These are phyloP conservation scores for Isaurus tuberculatus DNA, from an alignment of 92 coral and sea anemone species.

Conservation along the genomic window DNA sequence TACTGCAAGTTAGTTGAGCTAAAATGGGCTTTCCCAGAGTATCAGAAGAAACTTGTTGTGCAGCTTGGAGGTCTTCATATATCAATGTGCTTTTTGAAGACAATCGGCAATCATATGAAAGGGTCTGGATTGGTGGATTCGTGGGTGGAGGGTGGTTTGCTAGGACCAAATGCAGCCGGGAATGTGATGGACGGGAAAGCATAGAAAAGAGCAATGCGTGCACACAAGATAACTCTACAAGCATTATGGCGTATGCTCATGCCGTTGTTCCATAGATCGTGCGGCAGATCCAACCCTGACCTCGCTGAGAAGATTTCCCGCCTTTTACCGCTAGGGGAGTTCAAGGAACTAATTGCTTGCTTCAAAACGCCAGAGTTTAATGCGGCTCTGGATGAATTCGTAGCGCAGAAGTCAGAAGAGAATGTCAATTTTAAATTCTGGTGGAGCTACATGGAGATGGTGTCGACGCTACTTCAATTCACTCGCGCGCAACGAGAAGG, in stretches of 20 bases:
- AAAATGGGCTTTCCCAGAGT: slow-evolving; percentile 69
- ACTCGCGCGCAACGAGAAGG: too few relatives aligned
- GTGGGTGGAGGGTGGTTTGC: slow-evolving; percentile 60
- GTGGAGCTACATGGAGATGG: too few relatives aligned
- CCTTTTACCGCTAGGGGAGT: too few relatives aligned
- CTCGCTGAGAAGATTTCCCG: too few relatives aligned
- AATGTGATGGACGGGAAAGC: slow-evolving; percentile 57
- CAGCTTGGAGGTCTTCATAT: slow-evolving; percentile 52
- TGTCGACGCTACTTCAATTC: too few relatives aligned
- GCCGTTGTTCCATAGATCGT: slow-evolving; percentile 46
- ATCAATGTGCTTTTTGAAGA: too few relatives aligned
- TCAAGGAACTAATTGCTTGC: too few relatives aligned
- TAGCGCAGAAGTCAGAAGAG: too few relatives aligned
- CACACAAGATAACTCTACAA: slow-evolving; percentile 50
- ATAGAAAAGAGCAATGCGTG: slow-evolving; percentile 62
- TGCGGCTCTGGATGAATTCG: too few relatives aligned
- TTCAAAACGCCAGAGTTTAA: too few relatives aligned
- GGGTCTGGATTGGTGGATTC: slow-evolving; percentile 62
- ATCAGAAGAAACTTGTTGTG: slow-evolving; percentile 57
- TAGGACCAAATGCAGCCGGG: slow-evolving; percentile 49
- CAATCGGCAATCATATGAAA: slow-evolving; percentile 63
- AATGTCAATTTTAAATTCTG: too few relatives aligned
- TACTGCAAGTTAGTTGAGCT: slow-evolving; percentile 66
- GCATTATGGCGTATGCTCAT: slow-evolving; percentile 63
- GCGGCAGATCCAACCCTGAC: slow-evolving; percentile 40